Evolutionary conservation across 2,888 invertebrate genomes (phyloP).

Genomic region (Sepioteuthis lessoniana): DNA sequence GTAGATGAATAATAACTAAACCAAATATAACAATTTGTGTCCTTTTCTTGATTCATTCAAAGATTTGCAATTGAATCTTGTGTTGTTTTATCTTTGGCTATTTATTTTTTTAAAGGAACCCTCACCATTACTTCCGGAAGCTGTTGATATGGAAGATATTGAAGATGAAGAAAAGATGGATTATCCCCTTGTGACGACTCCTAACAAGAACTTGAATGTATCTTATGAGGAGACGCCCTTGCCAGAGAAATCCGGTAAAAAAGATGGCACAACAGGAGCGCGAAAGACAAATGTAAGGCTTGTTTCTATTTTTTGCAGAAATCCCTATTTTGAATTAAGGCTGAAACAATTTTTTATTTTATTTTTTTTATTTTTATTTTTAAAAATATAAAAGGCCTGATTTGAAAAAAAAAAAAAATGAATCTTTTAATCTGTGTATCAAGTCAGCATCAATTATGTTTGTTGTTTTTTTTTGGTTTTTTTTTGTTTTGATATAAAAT

Average conservation of each 20-base stretch:
- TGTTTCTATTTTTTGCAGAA: neutral
- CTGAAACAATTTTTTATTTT: neutral
- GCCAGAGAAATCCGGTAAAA: conserved; percentile 49
- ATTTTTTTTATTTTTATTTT: no score
- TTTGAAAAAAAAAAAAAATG: no score
- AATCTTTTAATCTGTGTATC: no score
- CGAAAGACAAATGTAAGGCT: neutral
- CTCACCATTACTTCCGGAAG: conserved; percentile 76
- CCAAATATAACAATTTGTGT: no score
- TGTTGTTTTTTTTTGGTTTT: neutral
- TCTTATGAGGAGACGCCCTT: conserved; percentile 60
- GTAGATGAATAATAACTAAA: no score
- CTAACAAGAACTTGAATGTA: conserved; percentile 60
- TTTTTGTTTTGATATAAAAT: neutral
- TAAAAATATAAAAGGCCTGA: no score
- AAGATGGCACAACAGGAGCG: conserved; percentile 40
- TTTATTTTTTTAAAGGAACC: conserved; percentile 74
- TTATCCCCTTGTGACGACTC: conserved; percentile 39
- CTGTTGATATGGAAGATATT: conserved; percentile 63
- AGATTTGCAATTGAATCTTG: no score
- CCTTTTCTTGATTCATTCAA: no score
- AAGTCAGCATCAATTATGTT: neutral
- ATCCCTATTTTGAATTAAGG: neutral
- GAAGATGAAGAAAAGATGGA: conserved; percentile 60
- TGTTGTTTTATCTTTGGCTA: no score